Percentiles rank a stretch among this genome's conserved stretches.
phyloP scores from a whole-genome alignment of 2,113 vertebrate genomes.

The Macrotis lagotis region DNA sequence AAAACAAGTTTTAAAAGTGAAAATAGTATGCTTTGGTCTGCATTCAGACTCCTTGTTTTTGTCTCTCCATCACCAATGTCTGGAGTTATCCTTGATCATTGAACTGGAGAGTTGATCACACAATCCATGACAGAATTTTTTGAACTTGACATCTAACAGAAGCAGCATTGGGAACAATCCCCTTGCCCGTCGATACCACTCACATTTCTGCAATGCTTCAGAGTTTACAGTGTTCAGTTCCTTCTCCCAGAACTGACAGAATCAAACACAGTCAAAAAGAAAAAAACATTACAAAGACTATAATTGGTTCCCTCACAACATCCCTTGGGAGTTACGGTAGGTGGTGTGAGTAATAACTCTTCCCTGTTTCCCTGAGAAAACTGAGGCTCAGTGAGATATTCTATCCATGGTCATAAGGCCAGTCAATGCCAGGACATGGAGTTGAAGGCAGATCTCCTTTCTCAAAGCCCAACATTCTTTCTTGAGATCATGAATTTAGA shows the following conservation, averaged over 20 bases:
- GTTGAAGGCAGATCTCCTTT: neutral
- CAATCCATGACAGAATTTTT: too few relatives aligned
- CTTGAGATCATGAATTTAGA: neutral
- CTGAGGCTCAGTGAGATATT: neutral
- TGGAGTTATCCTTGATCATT: too few relatives aligned
- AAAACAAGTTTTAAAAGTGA: too few relatives aligned
- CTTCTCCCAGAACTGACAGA: too few relatives aligned
- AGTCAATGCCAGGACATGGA: neutral
- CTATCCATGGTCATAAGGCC: neutral
- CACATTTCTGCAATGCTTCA: neutral
- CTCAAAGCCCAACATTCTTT: neutral
- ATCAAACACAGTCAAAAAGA: too few relatives aligned
- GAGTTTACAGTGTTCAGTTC: neutral
- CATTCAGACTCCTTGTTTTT: too few relatives aligned
- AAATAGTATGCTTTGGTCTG: too few relatives aligned
- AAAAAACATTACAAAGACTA: too few relatives aligned
- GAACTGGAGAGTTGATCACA: too few relatives aligned
- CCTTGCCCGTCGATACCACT: neutral
- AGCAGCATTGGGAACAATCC: neutral
- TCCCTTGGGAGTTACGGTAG: neutral
- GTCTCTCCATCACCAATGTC: too few relatives aligned
- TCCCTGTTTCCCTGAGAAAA: neutral
- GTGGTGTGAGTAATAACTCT: neutral
- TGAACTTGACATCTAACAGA: neutral
- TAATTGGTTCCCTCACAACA: neutral